Percentiles rank a stretch among this genome's conserved stretches.
Evolutionary conservation across 1,140 invertebrate genomes (phyloP).

Genomic region (Eciton burchellii): DNA sequence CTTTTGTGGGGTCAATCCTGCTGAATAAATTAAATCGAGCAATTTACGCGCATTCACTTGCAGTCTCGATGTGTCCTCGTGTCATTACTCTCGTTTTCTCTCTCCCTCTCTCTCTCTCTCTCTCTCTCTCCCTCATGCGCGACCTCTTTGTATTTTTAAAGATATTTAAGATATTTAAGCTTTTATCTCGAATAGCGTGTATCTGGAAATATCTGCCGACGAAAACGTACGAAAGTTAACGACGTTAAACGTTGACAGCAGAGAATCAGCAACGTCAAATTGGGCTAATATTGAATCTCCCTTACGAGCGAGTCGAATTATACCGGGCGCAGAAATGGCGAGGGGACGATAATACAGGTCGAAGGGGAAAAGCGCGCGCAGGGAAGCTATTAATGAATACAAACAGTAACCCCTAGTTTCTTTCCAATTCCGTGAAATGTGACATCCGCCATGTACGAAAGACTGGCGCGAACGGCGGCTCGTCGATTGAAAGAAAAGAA

Average conservation of each 20-base stretch:
- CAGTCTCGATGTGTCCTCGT: neutral
- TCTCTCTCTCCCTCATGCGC: neutral
- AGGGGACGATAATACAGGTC: neutral
- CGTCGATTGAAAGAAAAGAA: conserved; percentile 20
- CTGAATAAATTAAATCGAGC: conserved; percentile 27
- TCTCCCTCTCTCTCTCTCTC: neutral
- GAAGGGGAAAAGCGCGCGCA: neutral
- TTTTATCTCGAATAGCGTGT: neutral
- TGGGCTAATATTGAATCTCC: conserved; percentile 27
- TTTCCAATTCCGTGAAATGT: neutral
- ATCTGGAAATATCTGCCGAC: neutral
- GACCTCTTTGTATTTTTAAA: neutral
- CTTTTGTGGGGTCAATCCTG: neutral
- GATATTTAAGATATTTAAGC: neutral
- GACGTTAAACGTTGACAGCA: neutral
- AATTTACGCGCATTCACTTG: conserved; percentile 12
- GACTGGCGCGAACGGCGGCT: no score
- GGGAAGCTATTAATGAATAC: conserved; percentile 8
- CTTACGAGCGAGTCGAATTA: conserved; percentile 29
- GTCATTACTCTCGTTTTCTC: neutral
- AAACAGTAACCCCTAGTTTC: conserved; percentile 24
- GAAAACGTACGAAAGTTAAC: neutral
- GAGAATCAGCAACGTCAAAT: conserved; percentile 9
- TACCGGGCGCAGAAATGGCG: neutral
- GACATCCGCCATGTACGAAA: no score